Evolutionary conservation across 2,888 invertebrate species (phyloP).

Genomic region (Bombyx huttoni): DNA sequence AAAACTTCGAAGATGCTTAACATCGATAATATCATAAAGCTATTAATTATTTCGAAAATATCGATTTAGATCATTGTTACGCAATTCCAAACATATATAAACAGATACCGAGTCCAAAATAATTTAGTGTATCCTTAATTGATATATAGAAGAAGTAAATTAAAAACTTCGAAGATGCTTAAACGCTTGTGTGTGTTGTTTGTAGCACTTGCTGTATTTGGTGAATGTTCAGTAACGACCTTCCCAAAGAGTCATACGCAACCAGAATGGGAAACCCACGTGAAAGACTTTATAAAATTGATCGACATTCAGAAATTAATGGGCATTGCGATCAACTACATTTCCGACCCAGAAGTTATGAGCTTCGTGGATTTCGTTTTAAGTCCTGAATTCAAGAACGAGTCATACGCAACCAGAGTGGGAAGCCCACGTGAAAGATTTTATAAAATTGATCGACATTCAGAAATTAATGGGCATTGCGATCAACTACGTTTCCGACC

Average conservation of each 20-base stretch:
- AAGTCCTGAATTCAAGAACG: no score
- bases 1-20: no score
- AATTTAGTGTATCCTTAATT: background rate
- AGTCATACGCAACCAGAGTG: slow-evolving; percentile 9
- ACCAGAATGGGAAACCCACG: slow-evolving; percentile 17
- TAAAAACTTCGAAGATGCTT: slow-evolving; percentile 8
- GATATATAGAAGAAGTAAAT: background rate
- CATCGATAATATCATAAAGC: background rate
- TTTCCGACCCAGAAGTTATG: slow-evolving; percentile 24
- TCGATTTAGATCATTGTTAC: background rate
- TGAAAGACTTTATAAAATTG: slow-evolving; percentile 21
- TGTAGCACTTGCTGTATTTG: slow-evolving; percentile 3
- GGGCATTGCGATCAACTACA: slow-evolving; percentile 16
- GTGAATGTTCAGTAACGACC: background rate
- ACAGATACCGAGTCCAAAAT: background rate
- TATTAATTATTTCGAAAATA: background rate
- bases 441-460: slow-evolving; percentile 21
- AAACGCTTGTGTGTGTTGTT: slow-evolving; percentile 9
- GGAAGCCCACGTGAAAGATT: slow-evolving; percentile 22
- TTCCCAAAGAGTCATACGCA: background rate
- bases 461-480: slow-evolving; percentile 18
- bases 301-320: slow-evolving; percentile 22
- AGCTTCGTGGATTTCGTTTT: slow-evolving; percentile 21
- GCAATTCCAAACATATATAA: background rate
- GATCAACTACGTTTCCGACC: slow-evolving; percentile 21